Evolutionary conservation across 2,888 invertebrate genomes (phyloP), one percentile per base, ranked within the genome.

Genomic region (Tetranychus truncatus): DNA sequence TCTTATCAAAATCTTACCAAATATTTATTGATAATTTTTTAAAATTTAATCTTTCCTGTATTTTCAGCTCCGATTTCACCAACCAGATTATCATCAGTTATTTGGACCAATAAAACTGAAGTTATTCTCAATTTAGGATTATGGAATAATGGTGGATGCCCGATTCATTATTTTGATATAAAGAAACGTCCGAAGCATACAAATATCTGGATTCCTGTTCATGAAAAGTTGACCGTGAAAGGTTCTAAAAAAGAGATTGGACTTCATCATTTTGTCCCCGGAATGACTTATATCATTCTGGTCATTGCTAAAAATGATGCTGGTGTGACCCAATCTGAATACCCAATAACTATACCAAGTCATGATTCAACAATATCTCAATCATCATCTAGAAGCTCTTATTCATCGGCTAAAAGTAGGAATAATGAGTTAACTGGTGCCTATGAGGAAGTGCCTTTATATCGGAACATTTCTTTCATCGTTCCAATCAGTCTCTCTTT

Each of bases 91-190:
- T 78, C 81, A 76, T 78, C 82, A 1, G 77, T 83, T 69, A 74
- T 78, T 6, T 76, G 80, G 1, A 78, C 81, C 8, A 83, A 83
- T 77, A 79, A 80, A 2, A 82, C 83, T 4, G 82, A 80, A 15
- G 81, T 82, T n/a, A 80, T 80, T 76, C 80, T 83, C 69, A 81
- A 81, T 78, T 79, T 83, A 24, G 80, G 77, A 34, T 80, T 81
- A 1, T 83, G 83, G 83, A 78, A 78, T 75, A 80, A 80, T 8
- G 81, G 81, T 21, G 82, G 81, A 11, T 83, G 83, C 77, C 81
- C 82, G 5, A 81, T 83, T 75, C 78, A 78, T 45, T 80, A 80
- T 45, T 83, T 80, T 78, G 81, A 81, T 69, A 80, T 83, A 45
- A 80, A 80, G 55, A 82, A 82, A 76, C 74, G 74, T 6, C 72